Percentiles rank a stretch among this genome's conserved stretches.
These are phyloP conservation scores for Syngnathus acus DNA, from an alignment of 2,797 vertebrate genomes.

Conservation along the genomic window DNA sequence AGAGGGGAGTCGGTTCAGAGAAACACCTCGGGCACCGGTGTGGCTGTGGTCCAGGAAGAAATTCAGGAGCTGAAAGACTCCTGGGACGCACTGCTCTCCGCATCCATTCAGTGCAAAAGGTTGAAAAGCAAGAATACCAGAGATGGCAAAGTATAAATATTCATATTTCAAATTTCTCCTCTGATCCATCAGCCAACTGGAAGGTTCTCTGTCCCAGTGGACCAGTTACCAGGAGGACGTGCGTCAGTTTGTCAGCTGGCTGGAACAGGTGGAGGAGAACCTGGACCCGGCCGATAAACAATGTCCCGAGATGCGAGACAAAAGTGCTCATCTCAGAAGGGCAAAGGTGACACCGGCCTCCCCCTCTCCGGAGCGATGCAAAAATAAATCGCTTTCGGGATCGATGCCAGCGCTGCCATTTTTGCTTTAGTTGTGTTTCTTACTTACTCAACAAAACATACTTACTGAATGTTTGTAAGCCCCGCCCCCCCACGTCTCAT, in stretches of 20 bases:
- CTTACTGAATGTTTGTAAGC: no score
- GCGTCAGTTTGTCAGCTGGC: conserved; percentile 84
- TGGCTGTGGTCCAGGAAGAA: conserved; percentile 77
- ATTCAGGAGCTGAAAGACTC: conserved; percentile 85
- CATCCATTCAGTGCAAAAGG: conserved; percentile 94
- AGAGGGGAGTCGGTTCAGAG: conserved; percentile 92
- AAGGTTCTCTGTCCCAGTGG: conserved; percentile 92
- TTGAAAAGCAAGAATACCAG: conserved; percentile 34
- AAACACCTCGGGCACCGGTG: conserved; percentile 87
- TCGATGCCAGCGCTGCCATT: not conserved
- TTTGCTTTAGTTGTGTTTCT: not conserved
- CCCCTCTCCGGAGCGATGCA: not conserved
- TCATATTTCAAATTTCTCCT: conserved; percentile 7
- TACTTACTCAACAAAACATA: not conserved
- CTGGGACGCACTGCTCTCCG: conserved; percentile 86
- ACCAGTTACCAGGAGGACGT: conserved; percentile 96
- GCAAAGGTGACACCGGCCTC: conserved; percentile 73
- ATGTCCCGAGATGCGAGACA: conserved; percentile 85
- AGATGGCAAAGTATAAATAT: not conserved
- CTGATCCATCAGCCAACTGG: conserved; percentile 77
- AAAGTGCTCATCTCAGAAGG: conserved; percentile 81
- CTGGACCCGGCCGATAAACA: conserved; percentile 77
- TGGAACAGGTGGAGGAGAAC: conserved; percentile 81
- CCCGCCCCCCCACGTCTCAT: not conserved
- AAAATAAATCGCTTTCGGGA: not conserved